phyloP scores from a whole-genome alignment of 1,140 invertebrate species.

The Kradibia gibbosae region DNA sequence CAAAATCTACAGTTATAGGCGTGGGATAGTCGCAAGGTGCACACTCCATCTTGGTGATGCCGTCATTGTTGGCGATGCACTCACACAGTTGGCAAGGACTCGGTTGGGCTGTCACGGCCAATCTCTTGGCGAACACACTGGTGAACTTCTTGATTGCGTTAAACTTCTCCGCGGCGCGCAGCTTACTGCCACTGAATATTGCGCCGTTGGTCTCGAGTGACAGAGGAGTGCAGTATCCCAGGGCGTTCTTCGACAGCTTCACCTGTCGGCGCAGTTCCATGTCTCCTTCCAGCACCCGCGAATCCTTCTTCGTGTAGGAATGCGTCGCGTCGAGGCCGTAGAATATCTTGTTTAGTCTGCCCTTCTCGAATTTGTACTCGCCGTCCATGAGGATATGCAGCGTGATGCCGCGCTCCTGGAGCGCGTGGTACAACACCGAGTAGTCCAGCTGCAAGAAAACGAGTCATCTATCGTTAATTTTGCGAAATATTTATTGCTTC shows the following conservation, averaged over 20 bases:
- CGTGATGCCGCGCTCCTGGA: conserved; percentile 85
- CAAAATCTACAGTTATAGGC: conserved; percentile 71
- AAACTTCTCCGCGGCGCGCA: conserved; percentile 72
- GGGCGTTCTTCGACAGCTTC: conserved; percentile 80
- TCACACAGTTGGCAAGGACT: conserved; percentile 81
- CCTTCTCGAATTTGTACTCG: conserved; percentile 82
- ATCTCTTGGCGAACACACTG: conserved; percentile 79
- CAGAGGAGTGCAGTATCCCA: conserved; percentile 86
- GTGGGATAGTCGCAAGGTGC: conserved; percentile 75
- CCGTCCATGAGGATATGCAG: conserved; percentile 88
- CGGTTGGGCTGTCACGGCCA: conserved; percentile 78
- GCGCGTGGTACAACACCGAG: conserved; percentile 81
- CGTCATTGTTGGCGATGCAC: conserved; percentile 79
- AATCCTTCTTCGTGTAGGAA: conserved; percentile 86
- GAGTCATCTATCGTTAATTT: background rate
- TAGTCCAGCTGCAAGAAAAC: conserved; percentile 80
- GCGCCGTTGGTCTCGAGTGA: conserved; percentile 89
- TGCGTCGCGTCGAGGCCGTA: conserved; percentile 82
- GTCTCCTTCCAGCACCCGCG: conserved; percentile 78
- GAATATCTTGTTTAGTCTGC: conserved; percentile 80
- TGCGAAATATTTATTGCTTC: background rate
- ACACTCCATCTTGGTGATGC: conserved; percentile 78
- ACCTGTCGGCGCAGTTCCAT: conserved; percentile 80
- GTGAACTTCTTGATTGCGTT: conserved; percentile 79
- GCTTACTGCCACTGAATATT: conserved; percentile 77